A percentile compares a stretch with the other conserved stretches of the same genome.
These are phyloP conservation scores for Parotia lawesii DNA, from an alignment of 2,113 vertebrate genomes.

Conservation along the genomic window DNA sequence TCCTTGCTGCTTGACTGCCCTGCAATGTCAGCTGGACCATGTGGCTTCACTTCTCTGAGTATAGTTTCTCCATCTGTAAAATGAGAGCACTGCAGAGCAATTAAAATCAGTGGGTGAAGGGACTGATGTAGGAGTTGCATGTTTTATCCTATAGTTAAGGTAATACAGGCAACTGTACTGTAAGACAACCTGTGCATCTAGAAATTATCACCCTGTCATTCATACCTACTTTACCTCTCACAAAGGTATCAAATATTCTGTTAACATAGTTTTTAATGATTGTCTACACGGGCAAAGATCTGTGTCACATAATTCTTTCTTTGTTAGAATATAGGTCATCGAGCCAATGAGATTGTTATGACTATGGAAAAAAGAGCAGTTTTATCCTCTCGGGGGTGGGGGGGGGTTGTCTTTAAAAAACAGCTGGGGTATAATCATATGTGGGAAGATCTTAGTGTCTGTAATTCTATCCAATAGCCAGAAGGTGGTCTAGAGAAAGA, in stretches of 20 bases:
- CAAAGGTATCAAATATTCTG: neutral
- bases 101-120: neutral
- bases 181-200: neutral
- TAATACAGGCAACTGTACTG: neutral
- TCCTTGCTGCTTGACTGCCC: neutral
- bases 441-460: constrained; percentile 10
- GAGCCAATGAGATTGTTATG: constrained; percentile 21
- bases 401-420: neutral
- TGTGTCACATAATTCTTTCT: neutral
- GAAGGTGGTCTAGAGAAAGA: constrained; percentile 19
- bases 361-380: neutral
- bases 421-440: neutral
- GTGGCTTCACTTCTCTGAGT: neutral
- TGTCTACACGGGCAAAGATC: neutral
- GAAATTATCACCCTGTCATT: neutral
- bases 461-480: constrained; percentile 35
- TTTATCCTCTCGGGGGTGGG: neutral
- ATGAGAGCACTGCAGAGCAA: neutral
- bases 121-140: neutral
- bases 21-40: neutral
- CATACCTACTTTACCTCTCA: neutral
- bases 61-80: constrained; percentile 14
- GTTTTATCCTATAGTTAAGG: neutral
- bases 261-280: neutral
- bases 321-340: neutral